Conservation (phyloP, 2,113 vertebrate species). For the Phaethornis superciliosus region DNA sequence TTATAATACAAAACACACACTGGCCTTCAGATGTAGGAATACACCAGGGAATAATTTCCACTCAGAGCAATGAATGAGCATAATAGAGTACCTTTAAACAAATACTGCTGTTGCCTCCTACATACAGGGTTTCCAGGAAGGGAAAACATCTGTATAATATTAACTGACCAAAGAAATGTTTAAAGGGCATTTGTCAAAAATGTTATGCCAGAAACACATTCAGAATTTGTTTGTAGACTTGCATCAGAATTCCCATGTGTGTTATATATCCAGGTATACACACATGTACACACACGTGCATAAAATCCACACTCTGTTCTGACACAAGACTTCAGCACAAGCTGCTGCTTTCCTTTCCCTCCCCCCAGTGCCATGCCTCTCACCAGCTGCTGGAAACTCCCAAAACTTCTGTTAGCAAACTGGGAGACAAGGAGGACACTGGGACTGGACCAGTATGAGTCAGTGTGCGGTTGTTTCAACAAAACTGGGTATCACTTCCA, state of each 20-base stretch:
- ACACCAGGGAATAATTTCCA: constrained; percentile 15
- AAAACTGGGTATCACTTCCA: neutral
- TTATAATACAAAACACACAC: constrained; percentile 20
- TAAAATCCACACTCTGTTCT: neutral
- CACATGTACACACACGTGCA: neutral
- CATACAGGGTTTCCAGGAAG: constrained; percentile 20
- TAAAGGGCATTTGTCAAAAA: neutral
- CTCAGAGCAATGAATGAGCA: neutral
- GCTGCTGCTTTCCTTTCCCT: neutral
- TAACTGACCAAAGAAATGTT: neutral
- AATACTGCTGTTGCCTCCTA: constrained; percentile 16
- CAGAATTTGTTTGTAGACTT: neutral
- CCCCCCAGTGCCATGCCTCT: neutral
- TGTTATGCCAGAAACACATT: neutral
- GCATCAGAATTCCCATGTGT: accelerated
- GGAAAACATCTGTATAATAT: constrained; percentile 51
- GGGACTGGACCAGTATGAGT: neutral
- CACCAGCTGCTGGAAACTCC: neutral
- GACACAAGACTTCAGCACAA: neutral
- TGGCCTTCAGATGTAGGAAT: constrained; percentile 29
- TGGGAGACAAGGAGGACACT: neutral
- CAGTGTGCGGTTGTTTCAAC: neutral
- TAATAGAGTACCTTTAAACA: constrained; percentile 31
- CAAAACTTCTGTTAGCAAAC: neutral
- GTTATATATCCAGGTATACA: neutral